Percentiles rank a stretch among this genome's conserved stretches.
Evolutionary conservation across 2,888 invertebrate genomes (phyloP).

Genomic region (Cynaeus angustus): DNA sequence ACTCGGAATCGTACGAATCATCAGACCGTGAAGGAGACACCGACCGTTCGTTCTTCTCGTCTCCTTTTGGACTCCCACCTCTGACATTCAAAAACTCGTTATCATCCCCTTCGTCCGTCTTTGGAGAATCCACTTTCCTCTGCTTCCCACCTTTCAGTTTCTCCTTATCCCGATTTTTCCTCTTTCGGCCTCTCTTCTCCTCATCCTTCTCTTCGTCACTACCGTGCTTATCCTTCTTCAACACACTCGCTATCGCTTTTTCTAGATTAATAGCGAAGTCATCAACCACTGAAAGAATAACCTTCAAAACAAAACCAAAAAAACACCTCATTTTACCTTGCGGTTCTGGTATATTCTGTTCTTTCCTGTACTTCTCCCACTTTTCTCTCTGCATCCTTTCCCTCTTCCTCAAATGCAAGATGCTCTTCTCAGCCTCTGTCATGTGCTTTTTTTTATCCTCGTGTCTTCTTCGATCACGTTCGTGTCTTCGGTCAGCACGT

Average conservation of each 20-base stretch:
- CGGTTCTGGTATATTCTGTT: conserved; percentile 57
- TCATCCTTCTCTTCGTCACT: conserved; percentile 70
- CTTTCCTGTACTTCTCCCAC: conserved; percentile 66
- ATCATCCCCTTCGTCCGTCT: conserved; percentile 79
- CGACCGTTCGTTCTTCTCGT: conserved; percentile 49
- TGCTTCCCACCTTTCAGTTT: conserved; percentile 72
- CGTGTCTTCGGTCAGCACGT: conserved; percentile 28
- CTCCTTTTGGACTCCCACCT: conserved; percentile 76
- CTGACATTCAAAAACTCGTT: conserved; percentile 87
- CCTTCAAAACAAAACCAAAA: conserved; percentile 2
- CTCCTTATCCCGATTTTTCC: conserved; percentile 75
- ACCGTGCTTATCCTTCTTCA: conserved; percentile 77
- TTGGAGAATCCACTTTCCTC: conserved; percentile 70
- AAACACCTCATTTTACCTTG: conserved; percentile 45
- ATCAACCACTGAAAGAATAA: conserved; percentile 69
- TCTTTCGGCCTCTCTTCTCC: conserved; percentile 74
- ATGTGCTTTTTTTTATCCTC: conserved; percentile 62
- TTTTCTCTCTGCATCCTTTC: conserved; percentile 69
- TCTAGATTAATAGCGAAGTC: conserved; percentile 88
- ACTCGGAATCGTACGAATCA: conserved; percentile 76
- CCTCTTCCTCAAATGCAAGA: conserved; percentile 68
- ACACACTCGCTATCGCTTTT: conserved; percentile 83
- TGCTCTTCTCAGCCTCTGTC: conserved; percentile 71
- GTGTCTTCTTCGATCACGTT: conserved; percentile 52
- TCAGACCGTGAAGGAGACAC: conserved; percentile 60